phyloP scores from a whole-genome alignment of 2,113 vertebrate species.

The Oreochromis aureus region DNA sequence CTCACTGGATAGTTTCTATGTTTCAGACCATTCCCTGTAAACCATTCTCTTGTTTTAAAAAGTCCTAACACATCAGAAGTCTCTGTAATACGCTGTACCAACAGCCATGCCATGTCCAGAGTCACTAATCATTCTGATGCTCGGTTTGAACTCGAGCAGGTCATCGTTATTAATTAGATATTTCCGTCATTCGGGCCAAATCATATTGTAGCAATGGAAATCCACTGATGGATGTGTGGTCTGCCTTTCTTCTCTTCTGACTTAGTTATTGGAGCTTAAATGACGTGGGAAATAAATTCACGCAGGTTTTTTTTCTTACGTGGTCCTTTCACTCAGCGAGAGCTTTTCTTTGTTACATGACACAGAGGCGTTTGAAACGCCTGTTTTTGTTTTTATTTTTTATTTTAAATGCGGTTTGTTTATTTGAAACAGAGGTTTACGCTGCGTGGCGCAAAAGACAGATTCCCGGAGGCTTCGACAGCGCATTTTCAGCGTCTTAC shows the following conservation, averaged over 20 bases:
- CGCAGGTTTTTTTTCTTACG: not conserved
- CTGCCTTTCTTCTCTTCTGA: not conserved
- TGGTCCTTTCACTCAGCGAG: not conserved
- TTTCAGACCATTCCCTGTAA: not conserved
- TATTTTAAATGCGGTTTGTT: not conserved
- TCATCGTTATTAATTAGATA: not conserved
- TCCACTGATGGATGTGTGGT: fast-evolving
- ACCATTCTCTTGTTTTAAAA: not conserved
- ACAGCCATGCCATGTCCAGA: not conserved
- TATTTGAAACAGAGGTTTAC: not conserved
- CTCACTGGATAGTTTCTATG: not conserved
- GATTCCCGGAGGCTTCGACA: not conserved
- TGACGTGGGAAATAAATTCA: not conserved
- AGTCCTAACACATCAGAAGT: not conserved
- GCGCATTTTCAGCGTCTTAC: not conserved
- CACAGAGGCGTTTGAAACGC: not conserved
- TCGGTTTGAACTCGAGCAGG: fast-evolving
- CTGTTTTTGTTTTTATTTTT: not conserved
- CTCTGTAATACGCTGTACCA: not conserved
- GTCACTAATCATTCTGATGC: fast-evolving
- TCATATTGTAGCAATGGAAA: not conserved
- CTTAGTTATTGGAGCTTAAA: not conserved
- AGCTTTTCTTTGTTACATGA: not conserved
- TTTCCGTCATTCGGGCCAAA: not conserved
- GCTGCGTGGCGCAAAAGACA: fast-evolving